Percentiles rank a stretch among this genome's conserved stretches.
These are phyloP conservation scores for Pseudococcus longispinus DNA, from an alignment of 2,888 invertebrate species.

Conservation along the genomic window DNA sequence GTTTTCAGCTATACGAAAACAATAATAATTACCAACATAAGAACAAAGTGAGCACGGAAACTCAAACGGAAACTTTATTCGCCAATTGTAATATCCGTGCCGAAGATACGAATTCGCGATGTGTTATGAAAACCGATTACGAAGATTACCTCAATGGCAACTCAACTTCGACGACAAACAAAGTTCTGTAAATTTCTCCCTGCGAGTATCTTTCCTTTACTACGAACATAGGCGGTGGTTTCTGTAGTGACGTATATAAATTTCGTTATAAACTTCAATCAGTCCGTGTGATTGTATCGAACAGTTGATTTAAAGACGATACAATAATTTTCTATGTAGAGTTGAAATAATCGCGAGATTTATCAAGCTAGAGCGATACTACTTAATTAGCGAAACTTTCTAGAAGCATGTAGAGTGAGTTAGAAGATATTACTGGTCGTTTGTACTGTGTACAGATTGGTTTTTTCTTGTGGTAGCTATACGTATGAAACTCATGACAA, in stretches of 20 bases:
- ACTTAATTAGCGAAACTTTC: slow-evolving; percentile 36
- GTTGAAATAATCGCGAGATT: not conserved
- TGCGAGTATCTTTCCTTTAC: not conserved
- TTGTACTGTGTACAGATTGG: not conserved
- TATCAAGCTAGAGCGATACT: not conserved
- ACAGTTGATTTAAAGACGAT: not conserved
- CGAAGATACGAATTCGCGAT: not conserved
- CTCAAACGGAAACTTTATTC: slow-evolving; percentile 57
- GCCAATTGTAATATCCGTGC: not conserved
- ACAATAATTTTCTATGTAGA: not conserved
- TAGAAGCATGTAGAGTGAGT: not conserved
- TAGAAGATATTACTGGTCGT: not conserved
- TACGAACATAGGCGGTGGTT: not conserved
- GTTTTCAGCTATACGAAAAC: slow-evolving; percentile 44
- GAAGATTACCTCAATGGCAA: slow-evolving; percentile 58
- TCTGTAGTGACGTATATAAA: not conserved
- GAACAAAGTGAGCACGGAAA: slow-evolving; percentile 58
- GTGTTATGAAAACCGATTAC: slow-evolving; percentile 14
- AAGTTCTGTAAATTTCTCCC: not conserved
- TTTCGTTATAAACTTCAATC: not conserved
- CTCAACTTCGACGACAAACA: slow-evolving; percentile 19
- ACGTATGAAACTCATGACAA: slow-evolving; percentile 17
- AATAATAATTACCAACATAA: slow-evolving; percentile 53
- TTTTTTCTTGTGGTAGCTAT: not conserved
- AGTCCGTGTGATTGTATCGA: not conserved